A percentile compares a stretch with the other conserved stretches of the same genome.
phyloP scores from a whole-genome alignment of 2,888 invertebrate species.

The Gymnosoma rotundatum region DNA sequence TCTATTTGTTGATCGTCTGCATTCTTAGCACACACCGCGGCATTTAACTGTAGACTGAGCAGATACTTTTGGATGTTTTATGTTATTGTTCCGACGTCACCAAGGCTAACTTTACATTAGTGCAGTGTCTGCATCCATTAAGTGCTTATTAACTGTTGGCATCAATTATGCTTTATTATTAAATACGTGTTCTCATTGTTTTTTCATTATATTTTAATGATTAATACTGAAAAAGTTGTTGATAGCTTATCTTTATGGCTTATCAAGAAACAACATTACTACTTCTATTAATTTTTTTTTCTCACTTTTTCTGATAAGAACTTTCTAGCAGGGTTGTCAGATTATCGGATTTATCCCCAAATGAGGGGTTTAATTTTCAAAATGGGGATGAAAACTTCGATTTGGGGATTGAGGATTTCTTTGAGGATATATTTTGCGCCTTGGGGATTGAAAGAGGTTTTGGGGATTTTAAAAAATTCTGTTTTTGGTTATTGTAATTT shows the following conservation, averaged over 20 bases:
- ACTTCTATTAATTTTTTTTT: no score
- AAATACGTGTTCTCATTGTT: background rate
- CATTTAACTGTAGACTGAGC: conserved; percentile 45
- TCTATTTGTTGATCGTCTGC: background rate
- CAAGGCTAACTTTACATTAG: conserved; percentile 15
- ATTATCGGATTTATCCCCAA: no score
- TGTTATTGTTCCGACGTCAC: conserved; percentile 53
- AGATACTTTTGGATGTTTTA: conserved; percentile 46
- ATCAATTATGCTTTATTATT: conserved; percentile 17
- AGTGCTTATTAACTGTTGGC: background rate
- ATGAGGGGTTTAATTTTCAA: no score
- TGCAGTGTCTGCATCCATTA: conserved; percentile 5
- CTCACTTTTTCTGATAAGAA: conserved; percentile 38
- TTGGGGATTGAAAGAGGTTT: no score
- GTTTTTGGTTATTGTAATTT: no score
- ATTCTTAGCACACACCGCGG: conserved; percentile 30
- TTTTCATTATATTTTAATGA: background rate
- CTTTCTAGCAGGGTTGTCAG: no score
- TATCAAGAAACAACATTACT: no score
- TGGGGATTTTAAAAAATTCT: no score
- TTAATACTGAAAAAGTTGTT: background rate
- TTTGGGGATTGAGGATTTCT: no score
- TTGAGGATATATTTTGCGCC: no score
- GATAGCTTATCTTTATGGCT: background rate
- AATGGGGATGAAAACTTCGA: no score